phyloP scores from a whole-genome alignment of 2,113 vertebrate genomes.

The Gavialis gangeticus region DNA sequence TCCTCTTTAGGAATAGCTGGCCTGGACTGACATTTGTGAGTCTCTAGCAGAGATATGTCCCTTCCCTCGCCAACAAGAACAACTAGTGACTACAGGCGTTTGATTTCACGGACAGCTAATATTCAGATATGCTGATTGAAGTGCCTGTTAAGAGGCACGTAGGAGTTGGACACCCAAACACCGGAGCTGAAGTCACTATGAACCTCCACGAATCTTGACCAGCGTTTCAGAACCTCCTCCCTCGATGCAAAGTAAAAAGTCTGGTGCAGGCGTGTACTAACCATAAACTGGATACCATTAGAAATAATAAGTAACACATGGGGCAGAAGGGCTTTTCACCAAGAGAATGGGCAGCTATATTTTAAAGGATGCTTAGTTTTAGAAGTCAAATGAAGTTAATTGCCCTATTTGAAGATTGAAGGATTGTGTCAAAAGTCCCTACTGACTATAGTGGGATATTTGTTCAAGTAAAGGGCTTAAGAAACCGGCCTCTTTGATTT shows the following conservation, averaged over 20 bases:
- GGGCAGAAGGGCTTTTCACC: background rate
- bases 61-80: background rate
- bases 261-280: background rate
- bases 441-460: background rate
- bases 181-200: background rate
- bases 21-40: conserved; percentile 36
- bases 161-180: background rate
- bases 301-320: background rate
- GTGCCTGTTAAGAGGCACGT: background rate
- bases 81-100: background rate
- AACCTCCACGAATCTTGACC: background rate
- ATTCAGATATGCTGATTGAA: background rate
- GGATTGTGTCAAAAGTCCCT: background rate
- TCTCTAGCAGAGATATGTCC: background rate
- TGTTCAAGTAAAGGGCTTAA: accelerated
- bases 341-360: background rate
- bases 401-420: too few relatives aligned
- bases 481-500: background rate
- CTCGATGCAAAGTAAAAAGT: background rate
- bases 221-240: background rate
- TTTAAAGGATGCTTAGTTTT: background rate
- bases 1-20: conserved; percentile 16
- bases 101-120: background rate
- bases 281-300: background rate
- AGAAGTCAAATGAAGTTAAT: background rate